Evolutionary conservation across 92 coral and sea anemone genomes (phyloP).

Genomic region (Chrysogorgia sp.): DNA sequence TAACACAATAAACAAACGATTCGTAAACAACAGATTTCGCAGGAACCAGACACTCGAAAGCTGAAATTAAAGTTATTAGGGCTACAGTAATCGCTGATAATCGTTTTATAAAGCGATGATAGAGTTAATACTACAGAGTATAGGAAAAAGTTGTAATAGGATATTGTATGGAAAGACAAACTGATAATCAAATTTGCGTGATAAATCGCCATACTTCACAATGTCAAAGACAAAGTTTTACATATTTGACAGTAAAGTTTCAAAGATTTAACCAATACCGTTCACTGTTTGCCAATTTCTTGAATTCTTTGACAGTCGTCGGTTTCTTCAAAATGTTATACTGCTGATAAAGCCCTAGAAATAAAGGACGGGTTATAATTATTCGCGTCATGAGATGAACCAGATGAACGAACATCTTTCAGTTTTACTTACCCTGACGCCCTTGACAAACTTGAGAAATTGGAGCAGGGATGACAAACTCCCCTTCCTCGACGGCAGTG

Average conservation of each 20-base stretch:
- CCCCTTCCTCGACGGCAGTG: constrained; percentile 57
- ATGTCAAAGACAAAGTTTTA: background rate
- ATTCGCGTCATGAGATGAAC: background rate
- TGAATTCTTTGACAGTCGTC: constrained; percentile 77
- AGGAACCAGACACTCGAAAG: too few species aligned
- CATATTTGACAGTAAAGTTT: background rate
- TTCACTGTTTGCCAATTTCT: constrained; percentile 92
- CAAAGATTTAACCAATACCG: constrained; percentile 58
- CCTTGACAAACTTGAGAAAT: constrained; percentile 93
- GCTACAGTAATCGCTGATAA: too few species aligned
- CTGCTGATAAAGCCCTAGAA: constrained; percentile 81
- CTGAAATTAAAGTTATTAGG: too few species aligned
- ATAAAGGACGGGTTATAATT: background rate
- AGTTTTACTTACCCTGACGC: constrained; percentile 74
- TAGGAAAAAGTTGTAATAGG: too few species aligned
- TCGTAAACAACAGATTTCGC: too few species aligned
- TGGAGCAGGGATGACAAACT: constrained; percentile 87
- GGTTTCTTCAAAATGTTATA: constrained; percentile 96
- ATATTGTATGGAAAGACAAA: too few species aligned
- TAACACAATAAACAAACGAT: too few species aligned
- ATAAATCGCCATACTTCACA: too few species aligned
- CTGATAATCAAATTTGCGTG: too few species aligned
- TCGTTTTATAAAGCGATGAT: too few species aligned
- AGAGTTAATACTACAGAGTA: too few species aligned
- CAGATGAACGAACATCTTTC: background rate